These are phyloP conservation scores for Crotalus horridus DNA, from an alignment of 2,113 vertebrate species.

Conservation along the genomic window DNA sequence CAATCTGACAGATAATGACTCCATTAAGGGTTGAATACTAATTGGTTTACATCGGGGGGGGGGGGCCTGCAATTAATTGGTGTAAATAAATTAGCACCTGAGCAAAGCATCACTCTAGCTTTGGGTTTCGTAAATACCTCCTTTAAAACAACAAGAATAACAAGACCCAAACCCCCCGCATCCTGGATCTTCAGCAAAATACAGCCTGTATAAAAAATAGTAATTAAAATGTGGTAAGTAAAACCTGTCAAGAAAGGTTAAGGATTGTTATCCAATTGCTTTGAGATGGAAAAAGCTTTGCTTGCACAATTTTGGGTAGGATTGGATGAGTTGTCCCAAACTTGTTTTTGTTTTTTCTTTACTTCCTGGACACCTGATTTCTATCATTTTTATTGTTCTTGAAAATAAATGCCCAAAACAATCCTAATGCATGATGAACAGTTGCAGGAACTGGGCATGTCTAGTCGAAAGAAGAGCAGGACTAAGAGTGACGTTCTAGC, in stretches of 20 bases:
- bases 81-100: constrained; percentile 98
- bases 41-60: constrained; percentile 92
- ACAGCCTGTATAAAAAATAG: constrained; percentile 56
- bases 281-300: constrained; percentile 25
- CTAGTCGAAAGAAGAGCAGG: no score
- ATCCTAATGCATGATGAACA: background rate
- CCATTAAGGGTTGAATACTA: constrained; percentile 91
- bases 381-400: constrained; percentile 37
- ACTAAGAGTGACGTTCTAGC: no score
- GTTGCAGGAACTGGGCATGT: constrained; percentile 34
- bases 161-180: background rate
- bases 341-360: constrained; percentile 42
- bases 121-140: constrained; percentile 68
- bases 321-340: constrained; percentile 46
- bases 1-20: constrained; percentile 98
- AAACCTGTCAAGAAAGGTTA: constrained; percentile 61
- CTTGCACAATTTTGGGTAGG: constrained; percentile 47
- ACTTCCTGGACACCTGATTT: constrained; percentile 48
- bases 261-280: constrained; percentile 58
- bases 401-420: background rate
- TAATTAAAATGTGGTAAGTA: constrained; percentile 69
- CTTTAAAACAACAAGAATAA: background rate
- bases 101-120: constrained; percentile 75
- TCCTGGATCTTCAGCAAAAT: constrained; percentile 62
- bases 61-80: constrained; percentile 88